Base-by-base conservation (phyloP, 2,888 invertebrate genomes). In the Therioaphis trifolii region DNA sequence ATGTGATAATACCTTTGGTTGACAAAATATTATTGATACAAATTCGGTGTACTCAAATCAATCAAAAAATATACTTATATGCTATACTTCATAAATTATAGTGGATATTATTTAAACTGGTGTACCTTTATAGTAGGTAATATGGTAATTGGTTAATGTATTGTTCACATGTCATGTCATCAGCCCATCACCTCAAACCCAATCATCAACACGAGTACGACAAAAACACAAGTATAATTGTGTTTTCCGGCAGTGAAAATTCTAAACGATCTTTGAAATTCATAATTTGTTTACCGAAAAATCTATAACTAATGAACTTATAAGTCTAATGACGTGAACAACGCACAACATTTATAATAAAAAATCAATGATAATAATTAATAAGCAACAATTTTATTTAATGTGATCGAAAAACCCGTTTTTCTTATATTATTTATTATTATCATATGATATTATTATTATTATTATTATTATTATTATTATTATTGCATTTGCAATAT, bases 401-500 rank as follows among this genome's bases (percentile, higher is more conserved):
- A 49, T 21, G 15, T 21, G 15, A 21, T 71, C 27, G 14, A 11
- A 7, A 72, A 74, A 82, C 74, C 74, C 11, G 82, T 82, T 80
- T 79, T 58, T 79, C 24, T 35, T 15, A 63, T 24, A 69, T 69
- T n/a, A 46, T 46, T 63, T 72, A 80, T 82, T 61, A 80, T 69
- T 27, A 58, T 71, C 15, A 77, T 66, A 21, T 27, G 15, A 29
- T 29, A 24, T 43, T 46, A 43, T 3, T 63, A 63, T 63, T 29
- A 15, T 68, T 43, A 58, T 40, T 49, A 74, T 55, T 35, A 46
- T 52, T 52, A 77, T 52, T 52, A 52, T 21, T 78, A 78, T 68
- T 52, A 82, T 63, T 82, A 74, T 74, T 66, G 74, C 11, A 71
- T 49, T 82, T 74, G 72, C 78, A 66, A 82, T 74, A 52, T 63